A percentile compares a stretch with the other conserved stretches of the same genome.
Conservation (phyloP, 92 coral and sea anemone genomes). For the Virgularia gustaviana region DNA sequence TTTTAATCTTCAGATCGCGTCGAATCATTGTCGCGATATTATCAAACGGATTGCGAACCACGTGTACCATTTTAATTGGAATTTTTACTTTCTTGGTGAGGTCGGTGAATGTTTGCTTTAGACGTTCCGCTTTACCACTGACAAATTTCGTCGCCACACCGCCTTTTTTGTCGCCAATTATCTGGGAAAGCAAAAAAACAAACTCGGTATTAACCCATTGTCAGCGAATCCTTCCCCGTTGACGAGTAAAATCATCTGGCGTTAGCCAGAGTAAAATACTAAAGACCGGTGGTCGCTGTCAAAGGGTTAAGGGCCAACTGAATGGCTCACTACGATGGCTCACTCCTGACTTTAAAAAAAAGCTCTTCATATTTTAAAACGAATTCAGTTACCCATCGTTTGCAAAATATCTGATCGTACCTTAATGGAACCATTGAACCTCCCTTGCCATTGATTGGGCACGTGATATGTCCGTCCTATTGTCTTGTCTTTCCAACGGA, state of each 20-base stretch:
- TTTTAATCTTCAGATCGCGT: conserved; percentile 56
- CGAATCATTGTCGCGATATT: conserved; percentile 91
- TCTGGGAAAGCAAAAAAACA: conserved; percentile 46
- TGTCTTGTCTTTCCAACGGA: conserved; percentile 40
- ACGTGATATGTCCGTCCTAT: conserved; percentile 60
- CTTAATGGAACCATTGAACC: conserved; percentile 54
- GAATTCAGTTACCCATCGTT: not conserved
- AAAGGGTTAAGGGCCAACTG: too few species aligned
- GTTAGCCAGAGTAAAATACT: too few species aligned
- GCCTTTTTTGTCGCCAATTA: conserved; percentile 91
- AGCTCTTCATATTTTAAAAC: not conserved
- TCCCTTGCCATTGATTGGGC: conserved; percentile 90
- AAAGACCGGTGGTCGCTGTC: too few species aligned
- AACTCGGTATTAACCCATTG: not conserved
- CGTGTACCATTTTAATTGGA: conserved; percentile 72
- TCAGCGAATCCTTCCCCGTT: not conserved
- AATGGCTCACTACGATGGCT: not conserved
- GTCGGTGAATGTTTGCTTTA: too few species aligned
- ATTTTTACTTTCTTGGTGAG: conserved; percentile 47
- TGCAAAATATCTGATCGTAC: too few species aligned
- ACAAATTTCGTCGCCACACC: conserved; percentile 65
- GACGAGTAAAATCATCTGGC: not conserved
- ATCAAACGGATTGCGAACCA: conserved; percentile 89
- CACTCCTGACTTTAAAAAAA: not conserved
- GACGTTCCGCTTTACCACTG: conserved; percentile 30